phyloP scores from a whole-genome alignment of 2,888 invertebrate genomes.

The Melikaiella ostensackeni region DNA sequence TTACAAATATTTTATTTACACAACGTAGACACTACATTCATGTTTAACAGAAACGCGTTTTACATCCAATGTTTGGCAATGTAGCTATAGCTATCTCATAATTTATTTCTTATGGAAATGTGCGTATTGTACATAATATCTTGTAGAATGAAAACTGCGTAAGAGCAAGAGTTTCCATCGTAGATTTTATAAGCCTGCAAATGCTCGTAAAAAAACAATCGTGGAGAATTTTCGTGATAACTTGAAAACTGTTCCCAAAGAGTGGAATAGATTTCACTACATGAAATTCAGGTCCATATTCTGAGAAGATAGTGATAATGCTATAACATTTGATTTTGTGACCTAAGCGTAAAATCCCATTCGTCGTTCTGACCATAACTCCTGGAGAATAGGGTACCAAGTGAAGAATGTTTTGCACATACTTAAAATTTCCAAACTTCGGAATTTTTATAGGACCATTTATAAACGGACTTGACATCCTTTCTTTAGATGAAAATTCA shows the following conservation, averaged over 20 bases:
- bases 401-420: background rate
- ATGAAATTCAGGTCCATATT: background rate
- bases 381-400: background rate
- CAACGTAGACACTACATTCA: background rate
- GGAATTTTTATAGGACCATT: no score
- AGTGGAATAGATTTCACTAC: background rate
- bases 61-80: constrained; percentile 3
- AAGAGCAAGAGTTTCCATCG: background rate
- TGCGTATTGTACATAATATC: background rate
- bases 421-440: background rate
- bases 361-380: background rate
- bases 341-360: background rate
- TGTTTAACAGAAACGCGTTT: background rate
- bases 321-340: background rate
- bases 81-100: background rate
- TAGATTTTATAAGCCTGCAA: constrained; percentile 1
- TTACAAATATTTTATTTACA: background rate
- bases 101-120: background rate
- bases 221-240: background rate
- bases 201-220: background rate
- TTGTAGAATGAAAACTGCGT: background rate
- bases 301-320: background rate
- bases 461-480: no score
- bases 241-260: background rate
- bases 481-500: background rate